Evolutionary conservation across 2,113 vertebrate species (phyloP), one percentile per base, ranked within the genome.

Genomic region (Ailurus styani): DNA sequence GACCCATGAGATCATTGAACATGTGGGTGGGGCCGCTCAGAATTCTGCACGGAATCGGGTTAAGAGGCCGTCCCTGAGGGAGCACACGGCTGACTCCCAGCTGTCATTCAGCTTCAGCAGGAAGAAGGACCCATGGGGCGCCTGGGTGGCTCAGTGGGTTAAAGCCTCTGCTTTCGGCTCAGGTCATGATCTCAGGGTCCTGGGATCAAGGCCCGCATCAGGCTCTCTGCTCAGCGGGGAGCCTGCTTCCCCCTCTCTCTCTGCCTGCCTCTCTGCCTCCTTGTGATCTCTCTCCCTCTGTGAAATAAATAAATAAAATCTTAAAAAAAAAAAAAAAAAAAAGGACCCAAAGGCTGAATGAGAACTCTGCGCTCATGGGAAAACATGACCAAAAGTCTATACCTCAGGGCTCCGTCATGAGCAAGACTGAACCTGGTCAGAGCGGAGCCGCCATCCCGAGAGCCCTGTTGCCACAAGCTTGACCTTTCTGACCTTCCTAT

Each of bases 391-490:
- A 75, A 62, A 64, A 0, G 1, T 75, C 52, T 57, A 17, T 55
- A 68, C 37, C 60, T 55, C 68, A 25, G 45, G 34, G 21, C 13
- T 23, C 31, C 47, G 13, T 42, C 40, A 8, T 54, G 20, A 5
- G 29, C 52, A 73, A 47, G 40, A 57, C n/a, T 55, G 62, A 17
- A 3, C 10, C 13, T 31, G 13, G 64, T 27, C 31, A 34, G 10
- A 96, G 18, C 3, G 0, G 4, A 42, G 55, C 20, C 11, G 2
- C 8, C 37, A 25, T 7, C 47, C 66, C 7, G 0, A 34, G n/a
- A 42, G 25, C 15, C 47, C 37, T 2, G 3, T 0, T 12, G 45
- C 50, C 0, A 20, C 29, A 42, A 66, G 2, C 7, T 52, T 15
- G 4, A 9, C 25, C 20, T 29, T 42, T 52, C 21, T 8, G 45